Evolutionary conservation across 1,140 invertebrate genomes (phyloP), one percentile per base, ranked within the genome.

Genomic region (Drosophila pruinosa): DNA sequence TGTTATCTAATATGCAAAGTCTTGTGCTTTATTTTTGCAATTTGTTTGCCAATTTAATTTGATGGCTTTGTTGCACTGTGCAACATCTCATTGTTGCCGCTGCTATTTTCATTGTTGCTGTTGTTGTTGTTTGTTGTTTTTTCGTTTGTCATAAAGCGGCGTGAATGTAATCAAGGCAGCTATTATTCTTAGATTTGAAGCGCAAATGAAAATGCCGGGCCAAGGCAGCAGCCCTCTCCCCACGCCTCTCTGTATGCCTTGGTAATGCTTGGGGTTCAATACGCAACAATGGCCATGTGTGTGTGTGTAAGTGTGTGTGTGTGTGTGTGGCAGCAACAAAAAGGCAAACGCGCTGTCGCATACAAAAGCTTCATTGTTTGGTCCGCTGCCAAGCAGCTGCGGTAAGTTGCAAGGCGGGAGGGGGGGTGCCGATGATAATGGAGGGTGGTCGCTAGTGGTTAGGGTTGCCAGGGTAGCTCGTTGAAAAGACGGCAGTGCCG

Each of bases 171-270:
- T 86, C 81, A 86, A 86, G 78, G 73, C 81, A 58, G 78, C 81
- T 88, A 86, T 86, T 86, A 86, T 86, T 86, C 81, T 86, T 88
- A 86, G 81, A 86, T 86, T 86, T 86, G 82, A 88, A 79, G 77
- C 77, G 74, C 74, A 86, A 86, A 86, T 88, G 81, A 88, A 85
- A 81, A 78, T 50, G 59, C 52, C 63, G 34, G 22, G 43, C 31
- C 47, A 52, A 56, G 75, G 63, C 59, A 59, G 31, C 31, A 39
- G 54, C 63, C 26, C 14, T 36, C 36, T 6, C 24, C 56, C 24
- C 52, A 38, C 14, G 34, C 7, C 2, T 14, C 6, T 14, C 36
- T n/a, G n/a, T n/a, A n/a, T n/a, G n/a, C 26, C 10, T 12, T 3
- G 1, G 3, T 28, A 10, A n/a, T 10, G 28, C 15, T 36, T 28